A percentile compares a stretch with the other conserved stretches of the same genome.
These are phyloP conservation scores for Cercopithecus mona DNA, from an alignment of 2,113 vertebrate species.

Conservation along the genomic window DNA sequence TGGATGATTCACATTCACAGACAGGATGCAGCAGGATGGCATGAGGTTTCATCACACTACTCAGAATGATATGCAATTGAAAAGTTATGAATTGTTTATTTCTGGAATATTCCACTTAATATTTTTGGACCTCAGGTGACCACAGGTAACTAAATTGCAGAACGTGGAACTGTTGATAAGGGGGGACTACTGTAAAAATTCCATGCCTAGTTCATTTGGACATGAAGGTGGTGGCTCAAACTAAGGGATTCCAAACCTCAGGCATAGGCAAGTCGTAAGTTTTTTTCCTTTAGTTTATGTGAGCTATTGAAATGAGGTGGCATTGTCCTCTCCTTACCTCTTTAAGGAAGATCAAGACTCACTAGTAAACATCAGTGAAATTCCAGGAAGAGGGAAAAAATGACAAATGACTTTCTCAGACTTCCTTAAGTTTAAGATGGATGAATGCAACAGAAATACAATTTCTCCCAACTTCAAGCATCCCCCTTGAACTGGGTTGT, in stretches of 20 bases:
- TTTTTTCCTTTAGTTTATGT: background rate
- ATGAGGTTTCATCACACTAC: background rate
- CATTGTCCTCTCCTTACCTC: background rate
- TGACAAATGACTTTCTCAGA: constrained; percentile 6
- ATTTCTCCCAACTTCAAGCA: background rate
- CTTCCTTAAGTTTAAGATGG: background rate
- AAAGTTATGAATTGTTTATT: background rate
- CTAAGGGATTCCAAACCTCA: background rate
- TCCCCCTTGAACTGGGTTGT: background rate
- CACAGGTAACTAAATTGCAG: background rate
- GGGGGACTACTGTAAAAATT: background rate
- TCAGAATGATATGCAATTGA: background rate
- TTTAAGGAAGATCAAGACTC: background rate
- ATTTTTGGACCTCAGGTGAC: background rate
- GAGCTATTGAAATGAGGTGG: background rate
- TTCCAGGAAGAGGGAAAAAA: background rate
- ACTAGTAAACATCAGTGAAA: constrained; percentile 27
- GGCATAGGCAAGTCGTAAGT: background rate
- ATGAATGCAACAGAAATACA: background rate
- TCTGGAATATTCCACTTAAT: background rate
- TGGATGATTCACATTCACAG: background rate
- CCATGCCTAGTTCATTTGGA: background rate
- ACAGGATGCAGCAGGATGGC: background rate
- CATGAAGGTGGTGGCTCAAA: background rate
- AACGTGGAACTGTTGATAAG: background rate